Percentiles rank a stretch among this genome's conserved stretches.
These are phyloP conservation scores for Streptopelia turtur DNA, from an alignment of 2,797 vertebrate species.

Conservation along the genomic window DNA sequence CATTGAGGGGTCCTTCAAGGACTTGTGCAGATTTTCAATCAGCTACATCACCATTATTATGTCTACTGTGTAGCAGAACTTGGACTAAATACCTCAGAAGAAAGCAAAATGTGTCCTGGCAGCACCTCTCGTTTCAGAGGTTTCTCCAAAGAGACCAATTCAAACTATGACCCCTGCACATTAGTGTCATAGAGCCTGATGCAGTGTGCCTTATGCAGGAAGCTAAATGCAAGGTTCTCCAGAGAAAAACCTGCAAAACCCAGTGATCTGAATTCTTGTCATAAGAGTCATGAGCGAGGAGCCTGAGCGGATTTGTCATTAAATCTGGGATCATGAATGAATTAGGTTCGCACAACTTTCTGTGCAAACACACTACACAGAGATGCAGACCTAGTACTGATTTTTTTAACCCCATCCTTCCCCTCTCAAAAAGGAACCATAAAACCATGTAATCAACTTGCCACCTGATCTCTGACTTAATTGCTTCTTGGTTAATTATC, in stretches of 20 bases:
- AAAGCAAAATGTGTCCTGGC: neutral
- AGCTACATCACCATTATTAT: neutral
- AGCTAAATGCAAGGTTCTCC: neutral
- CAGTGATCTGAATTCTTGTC: neutral
- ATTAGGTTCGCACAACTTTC: neutral
- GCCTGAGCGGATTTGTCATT: neutral
- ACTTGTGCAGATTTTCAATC: neutral
- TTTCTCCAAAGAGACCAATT: neutral
- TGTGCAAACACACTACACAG: neutral
- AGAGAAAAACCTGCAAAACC: neutral
- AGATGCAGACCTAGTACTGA: neutral
- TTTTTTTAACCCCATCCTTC: neutral
- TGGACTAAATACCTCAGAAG: neutral
- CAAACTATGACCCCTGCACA: neutral
- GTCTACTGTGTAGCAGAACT: neutral
- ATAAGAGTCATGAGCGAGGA: neutral
- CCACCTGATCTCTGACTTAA: neutral
- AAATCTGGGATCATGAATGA: neutral
- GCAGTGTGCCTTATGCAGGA: neutral
- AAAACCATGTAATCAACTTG: neutral
- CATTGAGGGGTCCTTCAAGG: neutral
- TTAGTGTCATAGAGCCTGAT: neutral
- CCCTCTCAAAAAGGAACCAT: neutral
- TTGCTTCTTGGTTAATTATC: neutral
- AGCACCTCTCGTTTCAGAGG: neutral